Conservation (phyloP, 1,140 invertebrate genomes). For the Drosophila nigrodunni region DNA sequence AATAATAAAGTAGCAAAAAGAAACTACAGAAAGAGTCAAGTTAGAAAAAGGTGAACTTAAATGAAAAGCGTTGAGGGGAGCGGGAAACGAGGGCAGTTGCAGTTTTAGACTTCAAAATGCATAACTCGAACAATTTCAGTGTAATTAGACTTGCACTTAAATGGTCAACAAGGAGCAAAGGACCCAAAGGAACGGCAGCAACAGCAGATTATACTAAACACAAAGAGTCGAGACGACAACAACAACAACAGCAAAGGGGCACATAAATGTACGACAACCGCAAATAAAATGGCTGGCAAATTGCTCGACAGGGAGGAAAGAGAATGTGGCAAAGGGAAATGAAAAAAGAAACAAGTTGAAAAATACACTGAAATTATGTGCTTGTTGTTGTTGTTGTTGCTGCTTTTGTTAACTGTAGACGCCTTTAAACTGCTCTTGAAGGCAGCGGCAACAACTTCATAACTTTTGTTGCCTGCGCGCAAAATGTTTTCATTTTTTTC, state of each 20-base stretch:
- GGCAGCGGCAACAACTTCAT: constrained; percentile 30
- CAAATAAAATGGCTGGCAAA: constrained; percentile 80
- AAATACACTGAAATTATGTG: constrained; percentile 66
- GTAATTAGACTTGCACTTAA: constrained; percentile 79
- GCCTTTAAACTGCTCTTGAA: constrained; percentile 57
- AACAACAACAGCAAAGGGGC: constrained; percentile 29
- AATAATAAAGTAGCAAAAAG: constrained; percentile 1
- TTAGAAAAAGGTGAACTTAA: neutral
- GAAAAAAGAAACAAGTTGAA: constrained; percentile 8
- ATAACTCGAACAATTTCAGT: constrained; percentile 70
- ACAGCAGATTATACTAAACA: constrained; percentile 72
- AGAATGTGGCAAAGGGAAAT: neutral
- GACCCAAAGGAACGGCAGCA: constrained; percentile 14
- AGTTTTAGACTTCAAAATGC: constrained; percentile 25
- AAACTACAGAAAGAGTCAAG: neutral
- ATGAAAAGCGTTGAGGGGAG: neutral
- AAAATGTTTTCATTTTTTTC: constrained; percentile 39
- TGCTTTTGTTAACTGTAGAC: constrained; percentile 15
- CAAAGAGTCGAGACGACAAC: constrained; percentile 48
- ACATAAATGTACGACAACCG: constrained; percentile 78
- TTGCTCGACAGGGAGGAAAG: constrained; percentile 44
- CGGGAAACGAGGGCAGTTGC: neutral
- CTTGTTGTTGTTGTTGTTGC: constrained; percentile 42
- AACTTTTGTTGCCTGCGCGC: constrained; percentile 50
- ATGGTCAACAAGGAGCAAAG: constrained; percentile 73